Evolutionary conservation across 1,140 invertebrate genomes (phyloP), one percentile per base, ranked within the genome.

Genomic region (Dysdera silvatica): DNA sequence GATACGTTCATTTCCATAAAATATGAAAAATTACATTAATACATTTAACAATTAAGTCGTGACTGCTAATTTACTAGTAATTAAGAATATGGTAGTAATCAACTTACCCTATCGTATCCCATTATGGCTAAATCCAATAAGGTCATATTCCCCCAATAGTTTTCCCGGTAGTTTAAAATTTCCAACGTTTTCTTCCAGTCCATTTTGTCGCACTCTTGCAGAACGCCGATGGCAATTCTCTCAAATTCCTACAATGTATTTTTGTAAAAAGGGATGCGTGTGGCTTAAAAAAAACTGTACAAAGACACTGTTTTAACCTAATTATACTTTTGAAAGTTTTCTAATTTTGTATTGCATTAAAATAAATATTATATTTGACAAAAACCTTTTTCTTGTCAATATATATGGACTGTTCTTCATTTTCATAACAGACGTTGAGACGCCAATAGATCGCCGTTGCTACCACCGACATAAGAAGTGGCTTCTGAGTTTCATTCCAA

Each of bases 71-170:
- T n/a, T n/a, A n/a, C n/a, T n/a, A n/a, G n/a, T n/a, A n/a, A n/a
- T n/a, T n/a, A n/a, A n/a, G n/a, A n/a, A n/a, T n/a, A n/a, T 24
- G 3, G 18, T 43, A 43, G 37, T 8, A 10, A 45, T 33, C 2
- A 5, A 18, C 24, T 63, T 64, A 64, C 61, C 35, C 53, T 40
- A 28, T 64, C 54, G 14, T 64, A 57, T 3, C 18, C 53, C 28
- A 58, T 35, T 29, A 64, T 57, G 41, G 54, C 61, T 40, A 64
- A 2, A 35, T 71, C 68, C 3, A 64, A 60, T 6, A 53, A 12
- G 10, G 69, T 70, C 58, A 71, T 58, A 23, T 71, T 67, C n/a
- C 71, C 69, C 37, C 71, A 67, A 31, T 71, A 68, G 48, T 68
- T 66, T 29, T 69, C 69, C 3, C 69, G 45, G 4, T 51, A 56